These are phyloP conservation scores for Siderastrea siderea DNA, from an alignment of 92 coral and sea anemone genomes.

Conservation along the genomic window DNA sequence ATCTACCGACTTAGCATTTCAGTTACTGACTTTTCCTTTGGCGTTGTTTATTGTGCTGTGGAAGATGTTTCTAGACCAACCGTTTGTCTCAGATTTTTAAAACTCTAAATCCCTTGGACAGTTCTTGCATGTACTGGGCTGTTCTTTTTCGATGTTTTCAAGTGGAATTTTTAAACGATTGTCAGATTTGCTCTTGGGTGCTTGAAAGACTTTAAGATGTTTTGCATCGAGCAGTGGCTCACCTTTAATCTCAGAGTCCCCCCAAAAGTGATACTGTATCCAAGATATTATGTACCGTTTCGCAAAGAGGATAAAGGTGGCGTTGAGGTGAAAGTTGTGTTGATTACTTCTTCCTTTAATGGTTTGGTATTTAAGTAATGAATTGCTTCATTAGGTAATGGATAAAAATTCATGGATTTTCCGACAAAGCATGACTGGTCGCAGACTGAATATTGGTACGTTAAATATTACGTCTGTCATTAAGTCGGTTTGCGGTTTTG, in stretches of 20 bases:
- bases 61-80: neutral
- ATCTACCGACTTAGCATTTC: too few species aligned
- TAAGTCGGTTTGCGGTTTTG: conserved; percentile 9
- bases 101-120: neutral
- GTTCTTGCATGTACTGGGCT: neutral
- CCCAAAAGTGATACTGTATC: neutral
- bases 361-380: neutral
- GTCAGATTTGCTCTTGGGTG: neutral
- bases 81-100: neutral
- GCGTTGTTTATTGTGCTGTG: neutral
- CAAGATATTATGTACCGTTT: neutral
- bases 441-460: conserved; percentile 8
- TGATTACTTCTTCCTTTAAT: neutral
- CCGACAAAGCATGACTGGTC: neutral
- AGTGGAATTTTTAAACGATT: neutral
- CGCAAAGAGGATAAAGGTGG: neutral
- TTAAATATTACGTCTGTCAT: conserved; percentile 41
- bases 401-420: neutral
- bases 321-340: neutral
- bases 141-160: neutral
- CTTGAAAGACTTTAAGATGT: neutral
- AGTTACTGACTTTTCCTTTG: too few species aligned
- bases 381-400: neutral
- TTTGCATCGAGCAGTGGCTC: neutral
- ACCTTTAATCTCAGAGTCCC: neutral